Conservation (phyloP, 2,888 invertebrate genomes). For the Dysmachus trigonus region DNA sequence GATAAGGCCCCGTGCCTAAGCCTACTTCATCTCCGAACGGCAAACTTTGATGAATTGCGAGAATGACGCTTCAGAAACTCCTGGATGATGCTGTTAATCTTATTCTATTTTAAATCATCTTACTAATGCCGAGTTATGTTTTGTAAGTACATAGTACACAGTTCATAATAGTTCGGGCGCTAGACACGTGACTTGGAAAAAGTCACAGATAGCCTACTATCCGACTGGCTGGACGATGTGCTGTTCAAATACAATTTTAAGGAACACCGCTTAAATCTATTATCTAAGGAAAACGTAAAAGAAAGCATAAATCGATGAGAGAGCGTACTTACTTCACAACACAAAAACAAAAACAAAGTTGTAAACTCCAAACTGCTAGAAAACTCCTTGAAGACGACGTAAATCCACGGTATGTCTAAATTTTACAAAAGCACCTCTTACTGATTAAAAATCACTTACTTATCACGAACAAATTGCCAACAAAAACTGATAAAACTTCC, state of each 20-base stretch:
- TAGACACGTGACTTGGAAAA: neutral
- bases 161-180: neutral
- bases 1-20: neutral
- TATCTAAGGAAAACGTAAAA: neutral
- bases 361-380: neutral
- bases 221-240: neutral
- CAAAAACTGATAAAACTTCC: neutral
- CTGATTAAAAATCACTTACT: neutral
- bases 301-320: neutral
- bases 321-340: neutral
- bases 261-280: neutral
- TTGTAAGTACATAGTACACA: neutral
- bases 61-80: neutral
- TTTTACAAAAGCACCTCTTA: neutral
- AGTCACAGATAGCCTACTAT: neutral
- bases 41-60: neutral
- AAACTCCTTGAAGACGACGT: neutral
- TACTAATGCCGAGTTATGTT: neutral
- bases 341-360: neutral
- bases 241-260: neutral
- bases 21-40: neutral
- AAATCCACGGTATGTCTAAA: neutral
- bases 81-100: neutral
- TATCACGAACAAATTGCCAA: neutral
- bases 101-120: neutral